Evolutionary conservation across 2,888 invertebrate genomes (phyloP).

Genomic region (Caenorhabditis sinica): DNA sequence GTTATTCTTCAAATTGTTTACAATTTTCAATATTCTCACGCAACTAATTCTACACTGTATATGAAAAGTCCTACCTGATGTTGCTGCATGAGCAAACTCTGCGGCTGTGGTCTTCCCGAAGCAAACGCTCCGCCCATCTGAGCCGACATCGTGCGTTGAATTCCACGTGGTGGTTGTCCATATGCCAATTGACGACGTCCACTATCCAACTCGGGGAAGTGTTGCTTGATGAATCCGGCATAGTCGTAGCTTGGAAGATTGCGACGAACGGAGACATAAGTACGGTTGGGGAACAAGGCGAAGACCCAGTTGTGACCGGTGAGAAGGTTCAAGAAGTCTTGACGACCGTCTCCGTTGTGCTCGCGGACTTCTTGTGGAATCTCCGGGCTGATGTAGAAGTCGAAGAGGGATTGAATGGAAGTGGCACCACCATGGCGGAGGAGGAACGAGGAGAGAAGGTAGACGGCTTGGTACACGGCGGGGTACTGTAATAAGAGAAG

Average conservation of each 20-base stretch:
- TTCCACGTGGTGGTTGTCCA: slow-evolving; percentile 55
- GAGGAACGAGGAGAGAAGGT: slow-evolving; percentile 77
- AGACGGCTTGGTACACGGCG: slow-evolving; percentile 81
- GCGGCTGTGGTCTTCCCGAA: slow-evolving; percentile 16
- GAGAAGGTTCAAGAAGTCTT: slow-evolving; percentile 80
- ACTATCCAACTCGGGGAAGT: slow-evolving; percentile 64
- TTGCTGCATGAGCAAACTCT: slow-evolving; percentile 52
- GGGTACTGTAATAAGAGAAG: slow-evolving; percentile 75
- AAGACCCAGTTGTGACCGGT: slow-evolving; percentile 82
- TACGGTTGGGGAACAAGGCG: slow-evolving; percentile 82
- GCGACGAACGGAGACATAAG: slow-evolving; percentile 82
- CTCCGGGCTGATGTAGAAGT: slow-evolving; percentile 76
- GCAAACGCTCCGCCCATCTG: slow-evolving; percentile 56
- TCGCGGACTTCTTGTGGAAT: slow-evolving; percentile 80
- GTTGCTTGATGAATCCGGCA: slow-evolving; percentile 77
- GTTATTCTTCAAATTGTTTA: too few species aligned
- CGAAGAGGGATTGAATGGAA: slow-evolving; percentile 81
- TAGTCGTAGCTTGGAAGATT: slow-evolving; percentile 83
- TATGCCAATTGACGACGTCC: slow-evolving; percentile 47
- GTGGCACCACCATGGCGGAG: slow-evolving; percentile 83
- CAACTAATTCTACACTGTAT: background rate
- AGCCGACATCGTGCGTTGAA: slow-evolving; percentile 64
- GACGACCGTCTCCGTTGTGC: slow-evolving; percentile 76
- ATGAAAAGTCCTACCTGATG: slow-evolving; percentile 16
- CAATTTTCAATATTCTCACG: too few species aligned